Base-by-base conservation (phyloP, 2,888 invertebrate species). In the Crocallis elinguaria region DNA sequence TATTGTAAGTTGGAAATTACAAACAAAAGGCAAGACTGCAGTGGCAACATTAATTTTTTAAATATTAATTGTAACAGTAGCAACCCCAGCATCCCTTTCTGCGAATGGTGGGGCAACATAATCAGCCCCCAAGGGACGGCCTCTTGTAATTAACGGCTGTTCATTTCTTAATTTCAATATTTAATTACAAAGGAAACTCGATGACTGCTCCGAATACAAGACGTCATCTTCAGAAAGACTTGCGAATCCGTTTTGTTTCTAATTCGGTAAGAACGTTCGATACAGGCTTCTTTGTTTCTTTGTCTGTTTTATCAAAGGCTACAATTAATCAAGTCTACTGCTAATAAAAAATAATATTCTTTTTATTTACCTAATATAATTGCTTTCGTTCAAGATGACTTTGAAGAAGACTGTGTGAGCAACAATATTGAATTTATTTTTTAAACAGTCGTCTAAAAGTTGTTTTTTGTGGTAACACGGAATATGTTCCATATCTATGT, bases 101-200 rank as follows among this genome's bases (percentile, higher is more conserved):
- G 77, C 73, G 74, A 84, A 81, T 86, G 85, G 75, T 79, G 77
- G 86, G 85, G 84, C 81, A 80, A 82, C 82, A 77, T 84, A 88
- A 89, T 87, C 86, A 88, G 85, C 86, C 92, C 92, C 72, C 88
- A 66, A 88, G 92, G 91, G 92, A 92, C 92, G 89, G 86, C 84
- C 90, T 86, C 88, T 81, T 82, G 87, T 92, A 92, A 92, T 92
- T 92, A 92, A 90, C 88, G 91, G 88, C 90, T 92, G 92, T 90
- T 92, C 91, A 92, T 92, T 92, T 92, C 92, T 92, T 92, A 92
- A 92, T 92, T 92, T 92, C 91, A 92, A 92, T 92, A 92, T 92
- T 92, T 92, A 92, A 92, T 92, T 92, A 92, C 91, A 89, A 91
- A 91, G 91, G 91, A 90, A 90, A 90, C 89, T 88, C 90, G 86